These are phyloP conservation scores for Anadara kagoshimensis DNA, from an alignment of 1,140 invertebrate genomes.

Conservation along the genomic window DNA sequence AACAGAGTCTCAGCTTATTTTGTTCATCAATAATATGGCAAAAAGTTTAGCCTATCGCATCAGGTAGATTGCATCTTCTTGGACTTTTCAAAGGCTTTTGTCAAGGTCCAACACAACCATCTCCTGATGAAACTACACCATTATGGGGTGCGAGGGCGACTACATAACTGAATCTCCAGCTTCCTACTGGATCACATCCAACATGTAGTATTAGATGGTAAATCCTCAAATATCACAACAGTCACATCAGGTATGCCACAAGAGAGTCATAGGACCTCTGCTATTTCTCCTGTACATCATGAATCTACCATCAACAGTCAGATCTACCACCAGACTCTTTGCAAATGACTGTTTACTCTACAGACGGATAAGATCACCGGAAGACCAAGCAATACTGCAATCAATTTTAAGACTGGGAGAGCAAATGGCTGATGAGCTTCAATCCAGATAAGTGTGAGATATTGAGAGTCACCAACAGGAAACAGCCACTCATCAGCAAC, in stretches of 20 bases:
- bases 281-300: no score
- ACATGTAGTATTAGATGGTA: no score
- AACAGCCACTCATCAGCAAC: neutral
- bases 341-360: no score
- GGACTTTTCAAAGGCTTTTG: constrained; percentile 45
- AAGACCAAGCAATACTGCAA: no score
- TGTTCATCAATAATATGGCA: constrained; percentile 20
- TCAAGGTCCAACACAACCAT: constrained; percentile 41
- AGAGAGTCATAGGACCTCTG: no score
- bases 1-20: constrained; percentile 34
- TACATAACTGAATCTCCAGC: no score
- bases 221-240: no score
- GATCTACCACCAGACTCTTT: no score
- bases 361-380: no score
- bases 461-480: constrained; percentile 6
- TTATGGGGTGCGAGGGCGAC: constrained; percentile 27
- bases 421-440: constrained; percentile 29
- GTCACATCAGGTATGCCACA: no score
- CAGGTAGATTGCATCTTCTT: constrained; percentile 34
- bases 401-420: constrained; percentile 17
- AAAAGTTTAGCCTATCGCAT: constrained; percentile 16
- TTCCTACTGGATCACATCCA: no score
- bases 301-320: no score
- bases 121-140: constrained; percentile 31
- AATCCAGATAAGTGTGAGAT: constrained; percentile 28